Percentiles rank a stretch among this genome's conserved stretches.
Conservation (phyloP, 2,113 vertebrate species). For the human region GRCh38 chr12:24415501-24416000, state of each 20-base stretch:
- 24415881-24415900: not conserved
- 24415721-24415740: slow-evolving; percentile 60
- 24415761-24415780: slow-evolving; percentile 55
- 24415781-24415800: slow-evolving; percentile 58
- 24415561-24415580: not conserved
- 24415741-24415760: slow-evolving; percentile 49
- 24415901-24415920: slow-evolving; percentile 15
- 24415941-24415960: not conserved
- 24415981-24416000: not conserved
- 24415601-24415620: not conserved
- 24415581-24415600: not conserved
- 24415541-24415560: not conserved
- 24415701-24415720: slow-evolving; percentile 16
- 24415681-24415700: not conserved
- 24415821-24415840: slow-evolving; percentile 71
- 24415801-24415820: slow-evolving; percentile 79
- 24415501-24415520: not conserved
- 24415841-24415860: slow-evolving; percentile 73
- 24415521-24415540: not conserved
- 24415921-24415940: not conserved
- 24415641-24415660: not conserved
- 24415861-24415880: slow-evolving; percentile 70
- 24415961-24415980: not conserved
- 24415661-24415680: not conserved
- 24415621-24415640: not conserved